These are phyloP conservation scores for Volucella inflata DNA, from an alignment of 2,888 invertebrate genomes.

Conservation along the genomic window DNA sequence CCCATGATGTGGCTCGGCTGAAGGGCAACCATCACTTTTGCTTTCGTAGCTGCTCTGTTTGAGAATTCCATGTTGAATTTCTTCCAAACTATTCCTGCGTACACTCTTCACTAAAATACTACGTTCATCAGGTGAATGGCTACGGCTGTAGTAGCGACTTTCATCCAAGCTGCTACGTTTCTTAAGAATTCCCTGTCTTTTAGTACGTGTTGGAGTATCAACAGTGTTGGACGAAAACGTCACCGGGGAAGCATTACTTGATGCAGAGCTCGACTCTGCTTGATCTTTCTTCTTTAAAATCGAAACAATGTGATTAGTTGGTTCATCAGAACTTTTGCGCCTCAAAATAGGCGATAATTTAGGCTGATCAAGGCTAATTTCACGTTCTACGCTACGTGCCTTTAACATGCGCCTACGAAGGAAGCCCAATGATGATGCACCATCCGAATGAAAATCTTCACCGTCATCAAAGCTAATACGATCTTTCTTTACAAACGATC, in stretches of 20 bases:
- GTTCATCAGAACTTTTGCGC: conserved; percentile 84
- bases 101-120: conserved; percentile 83
- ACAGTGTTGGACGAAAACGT: conserved; percentile 92
- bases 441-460: conserved; percentile 68
- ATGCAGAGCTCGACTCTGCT: conserved; percentile 83
- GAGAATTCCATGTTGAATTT: conserved; percentile 88
- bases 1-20: conserved; percentile 87
- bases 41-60: conserved; percentile 90
- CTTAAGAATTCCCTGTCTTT: conserved; percentile 91
- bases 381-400: conserved; percentile 78
- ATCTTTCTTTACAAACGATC: conserved; percentile 77
- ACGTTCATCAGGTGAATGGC: conserved; percentile 83
- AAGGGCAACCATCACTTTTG: conserved; percentile 87
- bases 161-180: conserved; percentile 93
- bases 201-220: conserved; percentile 86
- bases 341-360: conserved; percentile 80
- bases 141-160: conserved; percentile 83
- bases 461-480: conserved; percentile 75
- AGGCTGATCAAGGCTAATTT: conserved; percentile 77
- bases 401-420: conserved; percentile 78
- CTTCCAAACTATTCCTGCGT: conserved; percentile 83
- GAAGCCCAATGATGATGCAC: conserved; percentile 68
- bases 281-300: conserved; percentile 88
- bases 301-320: conserved; percentile 85
- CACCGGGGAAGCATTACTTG: conserved; percentile 88